Percentiles rank a stretch among this genome's conserved stretches.
Conservation (phyloP, 1,140 invertebrate species). For the Tribolium castaneum region DNA sequence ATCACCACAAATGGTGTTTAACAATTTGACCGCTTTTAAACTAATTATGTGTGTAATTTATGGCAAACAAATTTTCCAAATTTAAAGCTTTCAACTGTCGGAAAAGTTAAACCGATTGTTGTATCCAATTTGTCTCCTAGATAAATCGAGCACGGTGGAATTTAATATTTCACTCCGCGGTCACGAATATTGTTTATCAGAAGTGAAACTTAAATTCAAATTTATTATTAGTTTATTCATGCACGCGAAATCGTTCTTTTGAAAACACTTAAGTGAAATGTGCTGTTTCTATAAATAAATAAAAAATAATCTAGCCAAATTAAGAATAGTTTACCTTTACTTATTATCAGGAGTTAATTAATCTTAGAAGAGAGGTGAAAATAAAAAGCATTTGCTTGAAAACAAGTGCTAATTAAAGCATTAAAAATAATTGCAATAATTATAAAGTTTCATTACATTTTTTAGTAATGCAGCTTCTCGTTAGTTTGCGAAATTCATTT, state of each 20-base stretch:
- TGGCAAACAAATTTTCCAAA: not conserved
- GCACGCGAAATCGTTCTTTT: not conserved
- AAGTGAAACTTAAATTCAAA: not conserved
- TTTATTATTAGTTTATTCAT: not conserved
- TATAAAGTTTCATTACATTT: too few relatives aligned
- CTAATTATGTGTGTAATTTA: too few relatives aligned
- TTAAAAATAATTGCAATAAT: too few relatives aligned
- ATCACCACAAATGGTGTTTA: too few relatives aligned
- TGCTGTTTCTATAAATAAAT: too few relatives aligned
- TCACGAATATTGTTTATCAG: not conserved
- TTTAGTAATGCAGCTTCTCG: too few relatives aligned
- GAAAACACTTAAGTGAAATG: not conserved
- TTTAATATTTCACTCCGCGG: not conserved
- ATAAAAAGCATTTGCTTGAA: too few relatives aligned
- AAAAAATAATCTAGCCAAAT: too few relatives aligned
- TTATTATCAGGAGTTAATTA: not conserved
- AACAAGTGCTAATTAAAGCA: too few relatives aligned
- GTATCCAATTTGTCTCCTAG: not conserved
- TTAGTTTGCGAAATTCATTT: not conserved
- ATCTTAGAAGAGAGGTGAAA: too few relatives aligned
- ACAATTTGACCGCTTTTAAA: too few relatives aligned
- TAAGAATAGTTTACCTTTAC: not conserved
- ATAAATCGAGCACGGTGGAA: not conserved
- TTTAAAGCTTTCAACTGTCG: not conserved
- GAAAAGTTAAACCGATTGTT: not conserved